These are phyloP conservation scores for Dreissena rostriformis DNA, from an alignment of 1,140 invertebrate genomes.

Conservation along the genomic window DNA sequence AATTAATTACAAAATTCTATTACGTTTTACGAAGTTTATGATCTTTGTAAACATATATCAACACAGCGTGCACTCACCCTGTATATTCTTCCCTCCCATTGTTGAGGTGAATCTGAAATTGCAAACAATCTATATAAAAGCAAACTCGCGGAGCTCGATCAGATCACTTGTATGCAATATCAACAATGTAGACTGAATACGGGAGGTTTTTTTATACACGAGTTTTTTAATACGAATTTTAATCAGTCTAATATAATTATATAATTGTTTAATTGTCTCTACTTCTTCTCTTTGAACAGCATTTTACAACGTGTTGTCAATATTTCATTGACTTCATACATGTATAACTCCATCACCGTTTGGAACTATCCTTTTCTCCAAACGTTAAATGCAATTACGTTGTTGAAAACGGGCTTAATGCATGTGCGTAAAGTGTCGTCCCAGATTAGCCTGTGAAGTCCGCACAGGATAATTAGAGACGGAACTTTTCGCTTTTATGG, in stretches of 20 bases:
- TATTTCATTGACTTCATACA: no score
- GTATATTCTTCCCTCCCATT: slow-evolving; percentile 46
- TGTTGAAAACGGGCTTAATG: no score
- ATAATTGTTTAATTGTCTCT: not conserved
- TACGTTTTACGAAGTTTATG: not conserved
- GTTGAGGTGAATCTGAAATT: slow-evolving; percentile 27
- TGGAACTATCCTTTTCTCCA: no score
- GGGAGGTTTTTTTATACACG: not conserved
- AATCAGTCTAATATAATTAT: not conserved
- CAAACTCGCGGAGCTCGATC: no score
- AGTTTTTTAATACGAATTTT: not conserved
- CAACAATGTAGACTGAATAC: not conserved
- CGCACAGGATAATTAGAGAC: not conserved
- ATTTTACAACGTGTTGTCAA: no score
- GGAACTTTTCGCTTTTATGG: not conserved
- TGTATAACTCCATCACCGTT: no score
- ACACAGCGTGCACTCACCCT: slow-evolving; percentile 9
- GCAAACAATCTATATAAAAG: no score
- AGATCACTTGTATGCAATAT: not conserved
- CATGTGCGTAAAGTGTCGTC: no score
- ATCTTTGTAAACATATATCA: no score
- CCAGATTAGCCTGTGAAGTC: no score
- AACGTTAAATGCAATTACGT: no score
- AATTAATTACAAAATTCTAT: not conserved
- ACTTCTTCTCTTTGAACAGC: no score